Base-by-base conservation (phyloP, 2,888 invertebrate genomes). In the Celastrina argiolus region DNA sequence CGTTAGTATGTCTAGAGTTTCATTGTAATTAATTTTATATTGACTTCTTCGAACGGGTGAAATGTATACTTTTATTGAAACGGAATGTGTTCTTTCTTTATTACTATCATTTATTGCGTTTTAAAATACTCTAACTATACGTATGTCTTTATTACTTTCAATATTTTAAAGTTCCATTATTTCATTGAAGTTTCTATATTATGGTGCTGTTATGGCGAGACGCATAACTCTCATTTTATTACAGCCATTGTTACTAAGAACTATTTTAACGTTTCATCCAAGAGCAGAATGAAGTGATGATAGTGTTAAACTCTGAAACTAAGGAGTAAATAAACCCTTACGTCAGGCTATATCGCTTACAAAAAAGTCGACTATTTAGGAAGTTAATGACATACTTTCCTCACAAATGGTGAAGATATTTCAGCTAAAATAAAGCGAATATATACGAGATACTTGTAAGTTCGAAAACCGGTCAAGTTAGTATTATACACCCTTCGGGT, bases 361-460 rank as follows among this genome's bases (percentile, higher is more conserved):
- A 61, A 61, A 61, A 22, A 61, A 36, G 10, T 34, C n/a, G 34
- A 59, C 36, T 61, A 39, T 61, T 59, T 61, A 61, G 36, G 12
- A 61, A 61, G 61, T 61, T 61, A 61, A 61, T 61, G 61, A 61
- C 7, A 61, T 36, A 39, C 61, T 61, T 61, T 61, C 61, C 61
- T 39, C 36, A 61, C 61, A 61, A 61, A 61, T 61, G 61, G 61
- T 22, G 18, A 22, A 16, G 61, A 61, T 61, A 61, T 61, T 61
- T 61, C 39, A 39, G 61, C 61, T 61, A 61, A 61, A 61, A 61
- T 39, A 61, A 61, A 61, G 39, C 34, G 61, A 61, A 39, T 61
- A 22, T 61, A 61, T 36, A 61, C 22, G 36, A 61, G 61, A 61
- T 39, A n/a, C n/a, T n/a, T n/a, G n/a, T n/a, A 61, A 61, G 61